Evolutionary conservation across 2,888 invertebrate species (phyloP), one percentile per base, ranked within the genome.

Genomic region (Lobophora halterata): DNA sequence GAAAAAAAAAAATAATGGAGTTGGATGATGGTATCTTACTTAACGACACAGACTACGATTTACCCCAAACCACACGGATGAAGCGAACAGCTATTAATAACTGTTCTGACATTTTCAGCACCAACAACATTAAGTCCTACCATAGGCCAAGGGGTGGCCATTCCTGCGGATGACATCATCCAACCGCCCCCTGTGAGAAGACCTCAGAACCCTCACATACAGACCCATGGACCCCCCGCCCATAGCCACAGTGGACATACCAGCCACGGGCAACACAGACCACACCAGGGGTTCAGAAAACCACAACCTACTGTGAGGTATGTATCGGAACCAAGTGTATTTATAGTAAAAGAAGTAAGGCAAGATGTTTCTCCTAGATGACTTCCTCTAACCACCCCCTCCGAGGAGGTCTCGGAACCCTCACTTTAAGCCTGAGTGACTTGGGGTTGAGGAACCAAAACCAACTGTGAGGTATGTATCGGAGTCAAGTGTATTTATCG

Each of bases 231-330:
- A 2, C 12, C 31, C 4, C 35, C 16, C n/a, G 13, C 12, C 2
- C 63, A 44, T 44, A 48, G 37, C n/a, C n/a, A n/a, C n/a, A n/a
- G n/a, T n/a, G n/a, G n/a, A n/a, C n/a, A n/a, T n/a, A n/a, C n/a
- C 44, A 48, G 37, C 41, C 49, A 10, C 1, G 47, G 44, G 9
- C 47, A 40, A 3, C 63, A 57, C 17, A 37, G 69, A 32, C 90
- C 91, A 0, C 72, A 83, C 11, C 89, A 87, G 40, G 86, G 88
- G 7, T 88, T 91, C 18, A 81, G 91, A 45, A 91, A 92, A 26
- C 90, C 90, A 0, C 89, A 93, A 71, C 90, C 95, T 46, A 91
- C 93, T 9, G 92, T 93, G 14, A 88, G 91, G 90, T 90, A 30
- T 50, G 17, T 18, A n/a, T 11, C 1, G n/a, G 5, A 14, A 27